These are phyloP conservation scores for Spisula subtruncata DNA, from an alignment of 2,888 invertebrate species.

Conservation along the genomic window DNA sequence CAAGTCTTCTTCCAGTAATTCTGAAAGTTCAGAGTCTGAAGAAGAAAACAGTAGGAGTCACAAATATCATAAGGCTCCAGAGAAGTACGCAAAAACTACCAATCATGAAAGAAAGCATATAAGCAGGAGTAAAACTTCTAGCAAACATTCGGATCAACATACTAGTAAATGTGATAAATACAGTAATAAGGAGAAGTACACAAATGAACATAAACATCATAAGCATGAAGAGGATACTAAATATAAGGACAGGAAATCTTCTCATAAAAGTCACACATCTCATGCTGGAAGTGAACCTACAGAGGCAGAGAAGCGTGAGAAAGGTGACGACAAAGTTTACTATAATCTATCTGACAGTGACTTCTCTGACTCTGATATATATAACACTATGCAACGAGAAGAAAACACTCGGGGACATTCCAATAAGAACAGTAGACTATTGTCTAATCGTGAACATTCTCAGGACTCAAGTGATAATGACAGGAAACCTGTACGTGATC, in stretches of 20 bases:
- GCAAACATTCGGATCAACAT: neutral
- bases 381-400: constrained; percentile 12
- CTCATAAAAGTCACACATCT: neutral
- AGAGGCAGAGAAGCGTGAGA: neutral
- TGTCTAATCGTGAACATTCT: constrained; percentile 16
- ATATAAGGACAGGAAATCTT: neutral
- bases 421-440: neutral
- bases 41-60: neutral
- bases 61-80: constrained; percentile 13
- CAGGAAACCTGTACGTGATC: constrained; percentile 16
- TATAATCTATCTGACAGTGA: constrained; percentile 28
- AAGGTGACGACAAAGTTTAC: constrained; percentile 25
- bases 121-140: neutral
- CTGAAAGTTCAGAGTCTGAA: constrained; percentile 9
- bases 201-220: neutral
- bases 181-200: neutral
- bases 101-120: constrained; percentile 12
- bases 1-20: neutral
- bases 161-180: neutral
- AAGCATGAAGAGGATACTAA: neutral
- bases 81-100: neutral
- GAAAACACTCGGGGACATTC: constrained; percentile 28
- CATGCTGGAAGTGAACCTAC: neutral
- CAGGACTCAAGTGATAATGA: constrained; percentile 18
- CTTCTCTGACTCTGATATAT: neutral